Evolutionary conservation across 2,797 vertebrate species (phyloP).

Genomic region (Harpagifer antarcticus): DNA sequence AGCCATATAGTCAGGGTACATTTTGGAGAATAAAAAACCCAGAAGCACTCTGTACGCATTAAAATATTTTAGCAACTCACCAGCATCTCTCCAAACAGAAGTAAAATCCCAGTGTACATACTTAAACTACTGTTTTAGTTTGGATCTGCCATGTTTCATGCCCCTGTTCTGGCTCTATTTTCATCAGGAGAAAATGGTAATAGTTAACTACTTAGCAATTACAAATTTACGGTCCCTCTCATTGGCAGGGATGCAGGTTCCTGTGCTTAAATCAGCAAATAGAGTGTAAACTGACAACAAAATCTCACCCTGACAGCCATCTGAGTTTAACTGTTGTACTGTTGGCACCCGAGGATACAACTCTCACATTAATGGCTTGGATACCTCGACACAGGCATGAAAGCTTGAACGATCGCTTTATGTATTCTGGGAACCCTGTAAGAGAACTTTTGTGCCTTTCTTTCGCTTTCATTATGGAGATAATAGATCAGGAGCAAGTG

Average conservation of each 20-base stretch:
- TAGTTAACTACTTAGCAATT: slow-evolving; percentile 61
- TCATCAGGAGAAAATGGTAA: slow-evolving; percentile 64
- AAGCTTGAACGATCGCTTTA: slow-evolving; percentile 67
- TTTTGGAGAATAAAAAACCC: slow-evolving; percentile 37
- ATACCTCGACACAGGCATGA: slow-evolving; percentile 59
- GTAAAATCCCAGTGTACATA: slow-evolving; percentile 17
- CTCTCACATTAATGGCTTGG: slow-evolving; percentile 63
- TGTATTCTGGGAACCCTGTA: slow-evolving; percentile 37
- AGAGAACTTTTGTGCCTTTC: slow-evolving; percentile 38
- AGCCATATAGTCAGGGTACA: slow-evolving; percentile 22
- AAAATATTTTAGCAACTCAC: slow-evolving; percentile 50
- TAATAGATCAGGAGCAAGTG: slow-evolving; percentile 39
- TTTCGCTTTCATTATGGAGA: slow-evolving; percentile 38
- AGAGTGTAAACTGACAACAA: slow-evolving; percentile 65
- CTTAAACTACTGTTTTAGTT: slow-evolving; percentile 30
- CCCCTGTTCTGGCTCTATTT: slow-evolving; percentile 19
- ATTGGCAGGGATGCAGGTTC: slow-evolving; percentile 46
- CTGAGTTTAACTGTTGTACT: slow-evolving; percentile 63
- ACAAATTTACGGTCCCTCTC: slow-evolving; percentile 54
- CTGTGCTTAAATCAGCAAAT: slow-evolving; percentile 56
- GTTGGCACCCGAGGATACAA: slow-evolving; percentile 69
- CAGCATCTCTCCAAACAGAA: slow-evolving; percentile 32
- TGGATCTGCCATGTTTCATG: slow-evolving; percentile 33
- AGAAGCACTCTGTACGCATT: slow-evolving; percentile 38
- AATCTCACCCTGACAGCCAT: slow-evolving; percentile 62